Evolutionary conservation across 2,888 invertebrate species (phyloP).

Genomic region (Imbricaverruca yamaguchii): DNA sequence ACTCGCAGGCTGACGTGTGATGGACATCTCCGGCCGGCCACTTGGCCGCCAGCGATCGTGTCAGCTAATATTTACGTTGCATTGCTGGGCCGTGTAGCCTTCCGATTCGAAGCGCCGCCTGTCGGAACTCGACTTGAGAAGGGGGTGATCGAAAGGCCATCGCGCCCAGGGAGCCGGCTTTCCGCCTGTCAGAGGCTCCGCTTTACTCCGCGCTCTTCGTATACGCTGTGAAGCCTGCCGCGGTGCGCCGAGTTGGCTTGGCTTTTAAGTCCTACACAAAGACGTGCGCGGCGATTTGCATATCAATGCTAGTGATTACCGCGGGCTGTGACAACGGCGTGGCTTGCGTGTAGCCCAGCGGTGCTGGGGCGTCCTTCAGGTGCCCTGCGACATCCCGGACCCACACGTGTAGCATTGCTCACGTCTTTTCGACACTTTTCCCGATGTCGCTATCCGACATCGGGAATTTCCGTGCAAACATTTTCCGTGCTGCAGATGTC

Average conservation of each 20-base stretch:
- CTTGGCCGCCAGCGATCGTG: background rate
- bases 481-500: no score
- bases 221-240: background rate
- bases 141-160: background rate
- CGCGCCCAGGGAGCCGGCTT: background rate
- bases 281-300: background rate
- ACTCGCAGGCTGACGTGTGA: background rate
- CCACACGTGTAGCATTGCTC: no score
- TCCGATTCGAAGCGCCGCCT: background rate
- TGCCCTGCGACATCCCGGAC: no score
- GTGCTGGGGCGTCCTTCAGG: no score
- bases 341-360: no score
- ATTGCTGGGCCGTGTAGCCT: background rate
- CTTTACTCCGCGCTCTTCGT: background rate
- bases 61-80: background rate
- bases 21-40: background rate
- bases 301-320: slow-evolving; percentile 9
- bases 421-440: no score
- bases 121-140: background rate
- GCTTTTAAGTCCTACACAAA: background rate
- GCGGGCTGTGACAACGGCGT: background rate
- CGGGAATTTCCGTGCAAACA: no score
- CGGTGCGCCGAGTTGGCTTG: background rate
- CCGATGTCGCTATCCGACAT: no score
- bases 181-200: background rate